Evolutionary conservation across 2,797 vertebrate genomes (phyloP).

Genomic region (Petrocephalus sullivani): DNA sequence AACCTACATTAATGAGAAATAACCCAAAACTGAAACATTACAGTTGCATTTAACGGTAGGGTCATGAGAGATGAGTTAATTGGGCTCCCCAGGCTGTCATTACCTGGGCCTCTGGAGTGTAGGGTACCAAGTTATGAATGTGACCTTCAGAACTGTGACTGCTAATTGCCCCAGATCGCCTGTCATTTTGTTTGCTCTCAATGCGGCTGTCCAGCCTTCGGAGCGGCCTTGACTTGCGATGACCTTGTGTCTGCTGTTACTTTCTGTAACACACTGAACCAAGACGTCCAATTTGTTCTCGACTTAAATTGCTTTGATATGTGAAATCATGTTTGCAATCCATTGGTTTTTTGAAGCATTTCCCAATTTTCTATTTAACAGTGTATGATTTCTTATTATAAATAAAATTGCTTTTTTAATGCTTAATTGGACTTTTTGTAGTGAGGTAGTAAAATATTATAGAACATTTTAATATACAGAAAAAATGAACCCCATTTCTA

Average conservation of each 20-base stretch:
- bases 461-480: neutral
- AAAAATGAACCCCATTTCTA: slow-evolving; percentile 3
- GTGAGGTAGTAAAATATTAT: neutral
- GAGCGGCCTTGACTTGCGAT: too few species aligned
- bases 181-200: neutral
- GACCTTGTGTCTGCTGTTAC: neutral
- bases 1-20: neutral
- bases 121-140: neutral
- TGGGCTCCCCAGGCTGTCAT: neutral
- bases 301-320: neutral
- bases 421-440: neutral
- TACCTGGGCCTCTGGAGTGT: neutral
- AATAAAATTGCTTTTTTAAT: neutral
- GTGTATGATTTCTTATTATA: neutral
- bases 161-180: neutral
- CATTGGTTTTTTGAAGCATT: neutral
- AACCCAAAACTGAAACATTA: neutral
- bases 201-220: neutral
- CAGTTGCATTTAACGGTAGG: neutral
- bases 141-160: neutral
- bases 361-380: neutral
- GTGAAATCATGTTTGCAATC: neutral
- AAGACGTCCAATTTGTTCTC: neutral
- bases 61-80: neutral
- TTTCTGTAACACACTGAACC: neutral